Evolutionary conservation across 2,888 invertebrate species (phyloP).

Genomic region (Zeuzera pyrina): DNA sequence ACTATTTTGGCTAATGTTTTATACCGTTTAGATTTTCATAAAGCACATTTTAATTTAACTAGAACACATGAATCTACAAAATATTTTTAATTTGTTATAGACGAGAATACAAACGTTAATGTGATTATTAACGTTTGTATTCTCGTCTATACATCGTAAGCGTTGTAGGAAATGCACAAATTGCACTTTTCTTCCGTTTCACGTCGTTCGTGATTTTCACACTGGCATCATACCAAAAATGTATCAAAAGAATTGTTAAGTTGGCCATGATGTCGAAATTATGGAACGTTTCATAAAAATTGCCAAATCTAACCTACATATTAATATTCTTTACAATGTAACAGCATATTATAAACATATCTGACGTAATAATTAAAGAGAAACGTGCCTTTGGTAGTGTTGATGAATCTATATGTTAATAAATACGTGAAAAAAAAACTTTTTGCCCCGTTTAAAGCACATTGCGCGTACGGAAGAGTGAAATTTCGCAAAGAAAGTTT

Average conservation of each 20-base stretch:
- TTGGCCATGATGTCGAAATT: constrained; percentile 30
- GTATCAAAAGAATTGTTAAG: constrained; percentile 23
- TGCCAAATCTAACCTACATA: neutral
- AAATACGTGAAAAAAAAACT: neutral
- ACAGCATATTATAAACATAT: neutral
- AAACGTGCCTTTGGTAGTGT: neutral
- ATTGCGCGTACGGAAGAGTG: no score
- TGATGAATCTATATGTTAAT: neutral
- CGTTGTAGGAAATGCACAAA: constrained; percentile 32
- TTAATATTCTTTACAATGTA: neutral
- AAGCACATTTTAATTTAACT: no score
- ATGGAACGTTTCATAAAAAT: constrained; percentile 16
- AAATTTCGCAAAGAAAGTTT: no score
- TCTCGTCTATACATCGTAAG: neutral
- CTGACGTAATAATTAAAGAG: neutral
- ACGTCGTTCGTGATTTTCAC: constrained; percentile 29
- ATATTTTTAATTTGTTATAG: no score
- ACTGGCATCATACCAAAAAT: constrained; percentile 10
- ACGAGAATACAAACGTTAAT: no score
- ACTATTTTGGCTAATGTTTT: no score
- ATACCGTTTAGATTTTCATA: no score
- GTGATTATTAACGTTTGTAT: no score
- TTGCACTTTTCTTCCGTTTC: constrained; percentile 36
- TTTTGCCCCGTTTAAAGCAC: neutral
- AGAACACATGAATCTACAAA: no score